A percentile compares a stretch with the other conserved stretches of the same genome.
Evolutionary conservation across 2,113 vertebrate species (phyloP).

Genomic region (Siphamia tubifer): DNA sequence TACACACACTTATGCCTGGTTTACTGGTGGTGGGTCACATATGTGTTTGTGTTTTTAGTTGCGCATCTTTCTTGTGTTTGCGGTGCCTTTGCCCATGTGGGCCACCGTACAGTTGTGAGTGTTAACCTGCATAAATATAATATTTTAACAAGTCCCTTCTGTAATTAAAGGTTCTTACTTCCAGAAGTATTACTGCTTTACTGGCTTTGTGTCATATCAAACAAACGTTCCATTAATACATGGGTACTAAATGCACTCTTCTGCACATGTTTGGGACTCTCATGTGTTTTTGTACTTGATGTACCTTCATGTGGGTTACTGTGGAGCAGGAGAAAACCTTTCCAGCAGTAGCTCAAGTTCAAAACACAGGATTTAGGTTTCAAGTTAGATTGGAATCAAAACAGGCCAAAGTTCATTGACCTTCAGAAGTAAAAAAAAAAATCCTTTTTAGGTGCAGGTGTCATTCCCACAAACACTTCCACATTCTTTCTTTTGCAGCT

Average conservation of each 20-base stretch:
- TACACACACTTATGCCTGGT: too few relatives aligned
- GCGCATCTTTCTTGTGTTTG: too few relatives aligned
- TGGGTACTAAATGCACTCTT: slow-evolving; percentile 27
- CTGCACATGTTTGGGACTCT: slow-evolving; percentile 14
- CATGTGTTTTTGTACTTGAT: slow-evolving; percentile 54
- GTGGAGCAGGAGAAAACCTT: slow-evolving; percentile 16
- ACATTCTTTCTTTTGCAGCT: not conserved
- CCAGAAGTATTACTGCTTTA: too few relatives aligned
- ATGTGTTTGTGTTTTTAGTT: too few relatives aligned
- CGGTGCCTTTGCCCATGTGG: too few relatives aligned
- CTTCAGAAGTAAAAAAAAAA: slow-evolving; percentile 42
- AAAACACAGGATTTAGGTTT: slow-evolving; percentile 75
- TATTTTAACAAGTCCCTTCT: too few relatives aligned
- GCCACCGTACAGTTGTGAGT: too few relatives aligned
- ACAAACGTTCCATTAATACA: too few relatives aligned
- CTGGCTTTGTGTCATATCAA: too few relatives aligned
- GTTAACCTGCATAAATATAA: too few relatives aligned
- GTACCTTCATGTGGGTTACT: slow-evolving; percentile 23
- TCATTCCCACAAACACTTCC: slow-evolving; percentile 1
- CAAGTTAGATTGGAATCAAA: slow-evolving; percentile 45
- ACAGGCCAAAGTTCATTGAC: slow-evolving; percentile 58
- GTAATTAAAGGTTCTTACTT: too few relatives aligned
- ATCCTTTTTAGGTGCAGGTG: not conserved
- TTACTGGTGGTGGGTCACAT: too few relatives aligned
- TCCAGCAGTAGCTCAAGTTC: slow-evolving; percentile 17